Percentiles rank a stretch among this genome's conserved stretches.
Conservation (phyloP, 1,140 invertebrate species). For the Coelopa frigida region DNA sequence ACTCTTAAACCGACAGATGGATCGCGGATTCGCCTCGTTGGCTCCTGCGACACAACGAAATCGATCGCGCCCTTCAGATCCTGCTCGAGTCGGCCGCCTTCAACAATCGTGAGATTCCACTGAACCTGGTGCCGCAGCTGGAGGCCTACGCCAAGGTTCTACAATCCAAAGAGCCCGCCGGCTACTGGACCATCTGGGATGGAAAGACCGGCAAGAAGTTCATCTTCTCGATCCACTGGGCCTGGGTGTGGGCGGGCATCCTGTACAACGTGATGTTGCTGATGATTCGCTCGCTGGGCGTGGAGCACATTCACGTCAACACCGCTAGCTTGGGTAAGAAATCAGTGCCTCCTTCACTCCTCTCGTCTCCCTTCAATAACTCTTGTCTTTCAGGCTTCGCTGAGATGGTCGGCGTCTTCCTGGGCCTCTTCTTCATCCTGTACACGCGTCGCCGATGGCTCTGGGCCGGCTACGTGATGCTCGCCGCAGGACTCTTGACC, state of each 20-base stretch:
- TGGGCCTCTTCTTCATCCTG: constrained; percentile 40
- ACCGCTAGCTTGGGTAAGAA: constrained; percentile 37
- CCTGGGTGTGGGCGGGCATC: constrained; percentile 39
- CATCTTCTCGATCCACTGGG: constrained; percentile 30
- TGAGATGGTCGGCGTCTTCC: constrained; percentile 41
- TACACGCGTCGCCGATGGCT: constrained; percentile 38
- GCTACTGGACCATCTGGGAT: constrained; percentile 38
- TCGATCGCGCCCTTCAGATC: constrained; percentile 30
- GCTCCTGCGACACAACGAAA: constrained; percentile 35
- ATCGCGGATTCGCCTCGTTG: constrained; percentile 45
- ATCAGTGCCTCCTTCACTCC: too few relatives aligned
- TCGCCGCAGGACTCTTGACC: constrained; percentile 25
- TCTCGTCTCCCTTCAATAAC: neutral
- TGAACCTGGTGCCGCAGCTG: constrained; percentile 35
- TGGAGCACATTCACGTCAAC: constrained; percentile 38
- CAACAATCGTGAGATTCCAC: constrained; percentile 40
- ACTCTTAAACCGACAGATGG: constrained; percentile 27
- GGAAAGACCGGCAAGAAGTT: constrained; percentile 29
- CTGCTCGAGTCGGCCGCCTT: constrained; percentile 37
- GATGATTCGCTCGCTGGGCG: constrained; percentile 42
- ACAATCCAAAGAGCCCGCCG: constrained; percentile 9
- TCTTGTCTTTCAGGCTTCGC: constrained; percentile 28
- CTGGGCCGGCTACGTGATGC: constrained; percentile 35
- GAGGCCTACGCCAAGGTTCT: constrained; percentile 27
- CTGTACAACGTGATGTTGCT: constrained; percentile 43